Base-by-base conservation (phyloP, 2,888 invertebrate genomes). In the Digitonthophagus gazella region DNA sequence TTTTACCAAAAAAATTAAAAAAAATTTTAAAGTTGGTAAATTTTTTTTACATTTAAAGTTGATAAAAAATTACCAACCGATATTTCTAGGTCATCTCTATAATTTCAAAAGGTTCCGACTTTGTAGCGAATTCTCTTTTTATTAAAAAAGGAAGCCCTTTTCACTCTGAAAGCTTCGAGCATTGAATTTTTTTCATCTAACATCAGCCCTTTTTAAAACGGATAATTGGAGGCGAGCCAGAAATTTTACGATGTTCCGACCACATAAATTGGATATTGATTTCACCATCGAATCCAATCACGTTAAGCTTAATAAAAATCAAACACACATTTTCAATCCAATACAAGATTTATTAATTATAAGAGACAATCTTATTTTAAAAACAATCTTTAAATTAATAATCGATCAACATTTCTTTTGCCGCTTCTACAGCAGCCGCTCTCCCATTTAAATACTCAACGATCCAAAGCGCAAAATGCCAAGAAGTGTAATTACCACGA, bases 401-500 rank as follows among this genome's bases (percentile, higher is more conserved):
- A 18, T 65, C 66, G n/a, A 81, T 66, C 0, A 92, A 81, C 90
- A 95, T 89, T 11, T 88, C 92, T 66, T 89, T 87, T 8, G 91
- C 90, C 0, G 95, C 89, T 71, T 88, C 86, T 0, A 85, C 83
- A 0, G 91, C 88, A 71, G 89, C 89, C 4, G 91, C 91, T 72
- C 88, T 86, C 2, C 91, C 91, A 0, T 86, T 82, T n/a, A 97
- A 81, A 69, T 88, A 81, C 78, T 94, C 92, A 0, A 92, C 91
- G 11, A 97, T 86, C 11, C 90, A 88, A 65, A 97, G 80, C 0
- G 91, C 95, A 80, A 97, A 98, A 80, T 93, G 93, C 80, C 93
- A 93, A 0, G 95, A 90, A 0, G 97, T 97, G 11, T 95, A 97
- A 0, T 97, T 97, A 0, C 97, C 97, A 74, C 90, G 87, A 74